phyloP scores from a whole-genome alignment of 2,888 invertebrate species.

The Invenusta paracnida region DNA sequence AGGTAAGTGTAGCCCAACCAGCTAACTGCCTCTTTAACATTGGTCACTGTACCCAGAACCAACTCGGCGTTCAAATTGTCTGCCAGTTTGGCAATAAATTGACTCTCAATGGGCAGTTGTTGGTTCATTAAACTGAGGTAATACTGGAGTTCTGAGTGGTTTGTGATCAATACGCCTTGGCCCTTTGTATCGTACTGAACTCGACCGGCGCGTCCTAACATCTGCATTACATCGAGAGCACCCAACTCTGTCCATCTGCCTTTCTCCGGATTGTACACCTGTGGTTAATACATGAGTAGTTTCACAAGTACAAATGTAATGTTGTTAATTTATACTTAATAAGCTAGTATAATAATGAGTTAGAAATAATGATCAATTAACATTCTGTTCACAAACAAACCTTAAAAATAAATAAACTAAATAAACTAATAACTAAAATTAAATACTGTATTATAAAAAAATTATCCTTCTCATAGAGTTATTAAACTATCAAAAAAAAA shows the following conservation, averaged over 20 bases:
- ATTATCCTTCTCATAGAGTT: too few relatives aligned
- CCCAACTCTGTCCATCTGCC: constrained; percentile 96
- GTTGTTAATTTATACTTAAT: background rate
- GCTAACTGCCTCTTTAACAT: constrained; percentile 79
- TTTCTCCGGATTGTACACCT: constrained; percentile 95
- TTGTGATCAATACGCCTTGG: constrained; percentile 90
- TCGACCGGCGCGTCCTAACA: constrained; percentile 93
- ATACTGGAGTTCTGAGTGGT: constrained; percentile 95
- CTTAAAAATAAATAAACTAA: too few relatives aligned
- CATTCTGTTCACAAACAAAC: too few relatives aligned
- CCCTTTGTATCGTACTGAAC: constrained; percentile 98
- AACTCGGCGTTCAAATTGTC: constrained; percentile 97
- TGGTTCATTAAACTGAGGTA: constrained; percentile 94
- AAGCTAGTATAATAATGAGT: too few relatives aligned
- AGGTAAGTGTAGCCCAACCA: constrained; percentile 93
- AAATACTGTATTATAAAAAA: too few relatives aligned
- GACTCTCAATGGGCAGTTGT: constrained; percentile 94
- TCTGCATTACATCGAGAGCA: constrained; percentile 89
- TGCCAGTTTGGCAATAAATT: constrained; percentile 82
- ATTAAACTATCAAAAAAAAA: too few relatives aligned
- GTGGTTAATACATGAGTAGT: constrained; percentile 55
- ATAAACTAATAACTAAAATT: too few relatives aligned
- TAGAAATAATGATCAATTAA: too few relatives aligned
- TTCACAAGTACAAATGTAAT: background rate
- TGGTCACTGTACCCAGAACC: constrained; percentile 87